phyloP scores from a whole-genome alignment of 2,797 vertebrate genomes.

The Harpagifer antarcticus region DNA sequence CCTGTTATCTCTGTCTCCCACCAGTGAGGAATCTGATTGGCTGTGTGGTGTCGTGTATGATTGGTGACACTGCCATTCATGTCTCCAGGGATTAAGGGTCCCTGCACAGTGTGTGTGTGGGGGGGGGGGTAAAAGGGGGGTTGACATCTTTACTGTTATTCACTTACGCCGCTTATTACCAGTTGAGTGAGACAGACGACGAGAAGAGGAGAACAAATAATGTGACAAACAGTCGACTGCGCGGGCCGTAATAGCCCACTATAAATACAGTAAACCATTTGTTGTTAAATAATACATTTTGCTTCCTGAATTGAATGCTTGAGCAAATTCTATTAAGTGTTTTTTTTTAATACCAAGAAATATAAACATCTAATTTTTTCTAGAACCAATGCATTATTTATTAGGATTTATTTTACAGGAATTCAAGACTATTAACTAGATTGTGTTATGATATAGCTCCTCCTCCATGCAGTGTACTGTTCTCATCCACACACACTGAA shows the following conservation, averaged over 20 bases:
- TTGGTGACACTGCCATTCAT: conserved; percentile 50
- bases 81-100: conserved; percentile 36
- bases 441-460: neutral
- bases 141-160: conserved; percentile 50
- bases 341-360: neutral
- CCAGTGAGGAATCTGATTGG: conserved; percentile 66
- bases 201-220: conserved; percentile 17
- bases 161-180: conserved; percentile 26
- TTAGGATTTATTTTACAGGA: neutral
- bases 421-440: neutral
- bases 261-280: neutral
- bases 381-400: neutral
- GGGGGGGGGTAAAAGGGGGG: neutral
- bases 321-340: neutral
- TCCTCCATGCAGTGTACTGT: neutral
- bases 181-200: conserved; percentile 12
- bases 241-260: neutral
- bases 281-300: conserved; percentile 14
- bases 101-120: conserved; percentile 12
- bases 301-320: conserved; percentile 9
- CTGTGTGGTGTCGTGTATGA: conserved; percentile 40
- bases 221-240: neutral
- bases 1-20: conserved; percentile 67
- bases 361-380: neutral
- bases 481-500: conserved; percentile 2